Evolutionary conservation across 2,888 invertebrate species (phyloP).

Genomic region (Euzophera pinguis): DNA sequence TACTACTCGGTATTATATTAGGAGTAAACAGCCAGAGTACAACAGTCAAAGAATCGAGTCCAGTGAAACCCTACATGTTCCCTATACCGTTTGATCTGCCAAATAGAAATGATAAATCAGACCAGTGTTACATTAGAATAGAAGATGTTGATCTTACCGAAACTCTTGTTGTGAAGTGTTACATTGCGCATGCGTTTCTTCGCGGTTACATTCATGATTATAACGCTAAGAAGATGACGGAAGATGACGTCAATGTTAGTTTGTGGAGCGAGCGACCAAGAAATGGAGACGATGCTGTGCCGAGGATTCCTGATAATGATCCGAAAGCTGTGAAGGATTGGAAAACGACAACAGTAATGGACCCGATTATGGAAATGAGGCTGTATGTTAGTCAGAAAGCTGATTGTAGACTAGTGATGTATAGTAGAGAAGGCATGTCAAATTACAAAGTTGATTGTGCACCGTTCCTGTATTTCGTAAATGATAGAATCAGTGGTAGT

Average conservation of each 20-base stretch:
- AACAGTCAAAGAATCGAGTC: conserved; percentile 34
- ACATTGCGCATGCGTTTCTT: conserved; percentile 55
- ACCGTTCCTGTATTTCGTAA: conserved; percentile 56
- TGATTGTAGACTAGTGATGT: conserved; percentile 61
- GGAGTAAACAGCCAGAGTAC: neutral
- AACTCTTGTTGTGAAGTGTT: conserved; percentile 54
- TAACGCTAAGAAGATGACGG: conserved; percentile 58
- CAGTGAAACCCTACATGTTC: conserved; percentile 46
- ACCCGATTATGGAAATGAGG: conserved; percentile 53
- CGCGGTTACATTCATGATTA: conserved; percentile 57
- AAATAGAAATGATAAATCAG: conserved; percentile 60
- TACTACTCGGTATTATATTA: conserved; percentile 23
- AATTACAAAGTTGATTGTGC: conserved; percentile 64
- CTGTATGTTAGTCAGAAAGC: conserved; percentile 61
- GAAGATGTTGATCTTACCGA: conserved; percentile 64
- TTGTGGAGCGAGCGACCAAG: conserved; percentile 58
- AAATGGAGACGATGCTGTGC: conserved; percentile 32
- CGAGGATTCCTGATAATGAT: conserved; percentile 34
- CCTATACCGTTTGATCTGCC: conserved; percentile 65
- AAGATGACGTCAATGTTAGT: conserved; percentile 61
- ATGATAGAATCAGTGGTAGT: conserved; percentile 44
- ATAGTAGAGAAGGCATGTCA: conserved; percentile 57
- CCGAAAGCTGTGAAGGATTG: conserved; percentile 47
- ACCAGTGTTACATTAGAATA: conserved; percentile 67
- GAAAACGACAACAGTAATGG: conserved; percentile 55